phyloP scores from a whole-genome alignment of 1,140 invertebrate genomes.

The Megalopta genalis region DNA sequence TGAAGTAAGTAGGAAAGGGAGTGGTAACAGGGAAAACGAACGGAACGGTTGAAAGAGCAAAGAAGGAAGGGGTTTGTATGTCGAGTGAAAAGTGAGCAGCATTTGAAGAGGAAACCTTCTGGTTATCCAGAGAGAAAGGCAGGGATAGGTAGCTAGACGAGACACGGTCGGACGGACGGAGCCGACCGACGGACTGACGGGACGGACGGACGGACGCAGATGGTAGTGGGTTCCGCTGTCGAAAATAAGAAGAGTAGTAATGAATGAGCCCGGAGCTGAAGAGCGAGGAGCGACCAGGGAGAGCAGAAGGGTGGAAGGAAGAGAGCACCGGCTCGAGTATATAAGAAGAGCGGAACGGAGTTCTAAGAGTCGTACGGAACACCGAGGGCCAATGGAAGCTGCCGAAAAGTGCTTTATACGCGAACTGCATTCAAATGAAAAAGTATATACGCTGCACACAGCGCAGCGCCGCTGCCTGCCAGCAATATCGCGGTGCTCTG shows the following conservation, averaged over 20 bases:
- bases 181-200: background rate
- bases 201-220: conserved; percentile 11
- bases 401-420: conserved; percentile 57
- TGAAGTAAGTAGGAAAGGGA: conserved; percentile 17
- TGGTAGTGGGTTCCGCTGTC: conserved; percentile 54
- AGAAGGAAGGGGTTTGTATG: conserved; percentile 31
- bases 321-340: conserved; percentile 1
- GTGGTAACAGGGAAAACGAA: conserved; percentile 44
- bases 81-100: conserved; percentile 62
- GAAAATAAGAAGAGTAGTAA: conserved; percentile 70
- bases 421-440: conserved; percentile 33
- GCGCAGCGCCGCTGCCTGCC: background rate
- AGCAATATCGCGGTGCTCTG: background rate
- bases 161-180: background rate
- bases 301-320: conserved; percentile 2
- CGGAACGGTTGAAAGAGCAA: conserved; percentile 46
- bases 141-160: conserved; percentile 32
- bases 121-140: conserved; percentile 51
- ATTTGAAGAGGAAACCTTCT: conserved; percentile 58
- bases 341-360: conserved; percentile 37
- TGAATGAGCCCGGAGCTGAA: conserved; percentile 61
- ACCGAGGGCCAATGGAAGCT: conserved; percentile 46
- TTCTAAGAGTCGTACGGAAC: conserved; percentile 51
- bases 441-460: conserved; percentile 1
- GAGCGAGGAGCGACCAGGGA: conserved; percentile 20